Percentiles rank a stretch among this genome's conserved stretches.
phyloP scores from a whole-genome alignment of 2,888 invertebrate genomes.

The Smittia sp. region DNA sequence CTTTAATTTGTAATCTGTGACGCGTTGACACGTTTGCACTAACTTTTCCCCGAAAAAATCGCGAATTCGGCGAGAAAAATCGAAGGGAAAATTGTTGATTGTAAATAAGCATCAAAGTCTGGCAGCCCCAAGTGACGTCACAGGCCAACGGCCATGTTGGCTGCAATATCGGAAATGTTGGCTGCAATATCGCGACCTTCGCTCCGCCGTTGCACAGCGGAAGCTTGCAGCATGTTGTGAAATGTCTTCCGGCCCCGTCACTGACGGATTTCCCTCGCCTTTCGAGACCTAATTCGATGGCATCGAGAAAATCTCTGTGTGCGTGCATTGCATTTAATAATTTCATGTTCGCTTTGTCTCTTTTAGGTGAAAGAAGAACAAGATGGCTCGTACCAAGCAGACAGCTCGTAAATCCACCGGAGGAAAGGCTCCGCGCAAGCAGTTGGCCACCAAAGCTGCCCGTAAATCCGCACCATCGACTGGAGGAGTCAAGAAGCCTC shows the following conservation, averaged over 20 bases:
- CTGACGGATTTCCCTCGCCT: background rate
- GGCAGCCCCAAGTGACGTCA: background rate
- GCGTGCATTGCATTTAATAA: background rate
- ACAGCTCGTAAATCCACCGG: conserved; percentile 96
- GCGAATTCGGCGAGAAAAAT: background rate
- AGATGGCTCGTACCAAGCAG: conserved; percentile 56
- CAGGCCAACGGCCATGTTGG: background rate
- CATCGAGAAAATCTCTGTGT: background rate
- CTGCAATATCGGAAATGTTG: background rate
- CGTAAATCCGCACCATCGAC: conserved; percentile 93
- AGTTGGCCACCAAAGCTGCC: conserved; percentile 67
- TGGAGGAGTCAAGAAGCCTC: conserved; percentile 94
- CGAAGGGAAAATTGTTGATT: conserved; percentile 13
- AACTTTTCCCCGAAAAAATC: background rate
- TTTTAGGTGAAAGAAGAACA: conserved; percentile 2
- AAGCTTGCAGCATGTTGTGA: background rate
- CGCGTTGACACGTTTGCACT: background rate
- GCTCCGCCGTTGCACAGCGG: background rate
- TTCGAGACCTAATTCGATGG: conserved; percentile 9
- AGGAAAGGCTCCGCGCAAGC: conserved; percentile 86
- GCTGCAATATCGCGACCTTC: background rate
- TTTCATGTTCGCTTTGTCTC: conserved; percentile 23
- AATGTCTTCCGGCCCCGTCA: background rate
- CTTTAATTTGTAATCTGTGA: background rate
- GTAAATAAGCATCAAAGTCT: conserved; percentile 32